These are phyloP conservation scores for Hepsetus odoe DNA, from an alignment of 2,113 vertebrate species.

Conservation along the genomic window DNA sequence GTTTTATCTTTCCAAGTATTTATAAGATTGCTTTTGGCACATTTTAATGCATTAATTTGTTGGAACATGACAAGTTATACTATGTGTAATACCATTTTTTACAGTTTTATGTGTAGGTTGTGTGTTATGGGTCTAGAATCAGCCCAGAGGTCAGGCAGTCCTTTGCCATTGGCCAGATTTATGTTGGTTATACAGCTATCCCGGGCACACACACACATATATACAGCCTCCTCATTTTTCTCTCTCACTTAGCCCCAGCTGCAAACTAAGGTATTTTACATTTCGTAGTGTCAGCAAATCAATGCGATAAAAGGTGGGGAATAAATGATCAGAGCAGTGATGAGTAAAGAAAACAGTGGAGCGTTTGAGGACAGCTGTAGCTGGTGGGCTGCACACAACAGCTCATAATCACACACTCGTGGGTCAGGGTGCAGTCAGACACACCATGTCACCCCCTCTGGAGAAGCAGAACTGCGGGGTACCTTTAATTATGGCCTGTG, in stretches of 20 bases:
- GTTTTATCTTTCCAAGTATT: too few species aligned
- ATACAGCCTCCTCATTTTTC: slow-evolving; percentile 35
- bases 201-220: not conserved
- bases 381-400: slow-evolving; percentile 21
- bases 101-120: not conserved
- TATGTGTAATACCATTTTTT: too few species aligned
- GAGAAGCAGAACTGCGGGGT: not conserved
- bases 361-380: slow-evolving; percentile 28
- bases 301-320: slow-evolving; percentile 65
- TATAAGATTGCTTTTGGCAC: too few species aligned
- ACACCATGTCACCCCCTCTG: not conserved
- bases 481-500: too few species aligned
- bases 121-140: not conserved
- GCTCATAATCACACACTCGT: slow-evolving; percentile 17
- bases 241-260: slow-evolving; percentile 46
- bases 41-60: too few species aligned
- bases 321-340: slow-evolving; percentile 40
- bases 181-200: slow-evolving; percentile 11
- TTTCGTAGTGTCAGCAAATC: slow-evolving; percentile 81
- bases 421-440: not conserved
- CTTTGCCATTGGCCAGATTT: slow-evolving; percentile 12
- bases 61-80: too few species aligned
- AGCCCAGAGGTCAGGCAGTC: slow-evolving; percentile 10
- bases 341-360: slow-evolving; percentile 28
- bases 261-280: slow-evolving; percentile 78